Percentiles rank a stretch among this genome's conserved stretches.
Conservation (phyloP, 2,888 invertebrate species). For the Endomychus coccineus region DNA sequence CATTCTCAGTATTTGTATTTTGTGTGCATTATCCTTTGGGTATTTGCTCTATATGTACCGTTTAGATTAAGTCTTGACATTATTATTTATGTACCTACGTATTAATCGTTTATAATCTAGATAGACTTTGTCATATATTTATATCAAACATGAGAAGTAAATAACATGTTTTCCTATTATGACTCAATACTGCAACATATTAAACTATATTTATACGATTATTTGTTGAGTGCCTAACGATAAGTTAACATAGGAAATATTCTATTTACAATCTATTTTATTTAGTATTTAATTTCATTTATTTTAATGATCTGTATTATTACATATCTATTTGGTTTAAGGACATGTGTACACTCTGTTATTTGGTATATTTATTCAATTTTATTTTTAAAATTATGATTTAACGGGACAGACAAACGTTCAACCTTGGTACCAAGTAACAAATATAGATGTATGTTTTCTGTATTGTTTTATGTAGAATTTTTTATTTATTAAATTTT, state of each 20-base stretch:
- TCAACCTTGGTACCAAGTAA: constrained; percentile 16
- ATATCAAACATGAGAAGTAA: constrained; percentile 28
- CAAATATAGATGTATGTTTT: constrained; percentile 14
- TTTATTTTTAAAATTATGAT: constrained; percentile 7
- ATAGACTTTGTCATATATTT: constrained; percentile 38
- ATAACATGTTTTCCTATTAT: constrained; percentile 36
- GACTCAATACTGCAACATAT: constrained; percentile 20
- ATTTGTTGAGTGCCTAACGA: constrained; percentile 42
- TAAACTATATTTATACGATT: constrained; percentile 36
- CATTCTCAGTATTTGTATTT: constrained; percentile 42
- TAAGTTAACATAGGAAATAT: constrained; percentile 26
- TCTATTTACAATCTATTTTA: constrained; percentile 13
- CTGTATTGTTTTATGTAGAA: constrained; percentile 16
- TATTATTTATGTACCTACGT: constrained; percentile 39
- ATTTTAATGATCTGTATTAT: constrained; percentile 9
- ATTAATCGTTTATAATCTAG: constrained; percentile 28
- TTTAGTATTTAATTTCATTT: constrained; percentile 1
- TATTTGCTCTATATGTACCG: too few relatives aligned
- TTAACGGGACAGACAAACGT: constrained; percentile 13
- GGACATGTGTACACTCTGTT: too few relatives aligned
- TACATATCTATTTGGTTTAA: constrained; percentile 11
- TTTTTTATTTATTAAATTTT: constrained; percentile 19
- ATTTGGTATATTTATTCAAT: constrained; percentile 2
- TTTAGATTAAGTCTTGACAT: too few relatives aligned
- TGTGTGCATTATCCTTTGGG: constrained; percentile 36